Conservation (phyloP, 2,113 vertebrate species). For the Willisornis vidua region DNA sequence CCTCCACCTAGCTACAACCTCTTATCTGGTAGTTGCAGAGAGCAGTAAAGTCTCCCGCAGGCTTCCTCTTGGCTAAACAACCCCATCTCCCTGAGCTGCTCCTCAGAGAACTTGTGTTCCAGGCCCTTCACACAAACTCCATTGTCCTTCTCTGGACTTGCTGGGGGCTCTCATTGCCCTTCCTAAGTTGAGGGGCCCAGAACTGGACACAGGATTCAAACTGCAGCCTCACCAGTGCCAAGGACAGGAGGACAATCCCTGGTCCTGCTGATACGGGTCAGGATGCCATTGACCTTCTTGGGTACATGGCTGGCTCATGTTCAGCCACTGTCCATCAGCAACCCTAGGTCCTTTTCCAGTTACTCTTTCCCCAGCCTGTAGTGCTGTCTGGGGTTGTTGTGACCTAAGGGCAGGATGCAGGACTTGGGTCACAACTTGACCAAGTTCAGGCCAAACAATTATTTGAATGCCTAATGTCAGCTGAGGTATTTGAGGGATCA, state of each 20-base stretch:
- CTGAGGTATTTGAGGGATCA: not conserved
- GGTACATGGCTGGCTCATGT: not conserved
- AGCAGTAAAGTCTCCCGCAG: not conserved
- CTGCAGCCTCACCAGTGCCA: not conserved
- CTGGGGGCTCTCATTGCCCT: not conserved
- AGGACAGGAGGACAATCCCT: not conserved
- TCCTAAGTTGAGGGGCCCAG: fast-evolving
- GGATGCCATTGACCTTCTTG: not conserved
- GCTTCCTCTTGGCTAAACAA: not conserved
- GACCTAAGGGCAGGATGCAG: not conserved
- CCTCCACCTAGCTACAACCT: not conserved
- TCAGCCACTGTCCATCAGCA: not conserved
- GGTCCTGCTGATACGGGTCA: not conserved
- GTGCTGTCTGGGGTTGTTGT: not conserved
- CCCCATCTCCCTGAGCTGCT: not conserved
- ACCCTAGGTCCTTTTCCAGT: not conserved
- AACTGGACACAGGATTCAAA: not conserved
- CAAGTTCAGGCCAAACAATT: not conserved
- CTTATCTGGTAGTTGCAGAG: not conserved
- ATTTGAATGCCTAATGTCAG: not conserved
- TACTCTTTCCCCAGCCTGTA: not conserved
- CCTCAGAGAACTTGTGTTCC: not conserved
- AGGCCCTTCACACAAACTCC: not conserved
- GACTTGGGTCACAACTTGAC: not conserved
- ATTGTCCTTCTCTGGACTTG: not conserved